Percentiles rank a stretch among this genome's conserved stretches.
These are phyloP conservation scores for Scartelaos histophorus DNA, from an alignment of 2,113 vertebrate genomes.

Conservation along the genomic window DNA sequence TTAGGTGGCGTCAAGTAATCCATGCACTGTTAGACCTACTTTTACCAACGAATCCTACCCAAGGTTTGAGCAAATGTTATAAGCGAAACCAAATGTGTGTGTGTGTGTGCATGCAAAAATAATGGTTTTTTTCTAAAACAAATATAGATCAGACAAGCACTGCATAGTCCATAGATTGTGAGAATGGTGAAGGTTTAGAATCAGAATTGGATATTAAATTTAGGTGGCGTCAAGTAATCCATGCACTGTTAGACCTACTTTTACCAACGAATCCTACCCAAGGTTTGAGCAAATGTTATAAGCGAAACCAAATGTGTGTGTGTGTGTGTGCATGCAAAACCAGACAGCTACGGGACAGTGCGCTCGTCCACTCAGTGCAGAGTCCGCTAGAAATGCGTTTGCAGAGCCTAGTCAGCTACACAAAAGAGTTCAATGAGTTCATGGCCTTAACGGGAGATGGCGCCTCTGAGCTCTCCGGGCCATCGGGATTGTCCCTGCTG, in stretches of 20 bases:
- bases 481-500: conserved; percentile 88
- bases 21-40: conserved; percentile 79
- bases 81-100: conserved; percentile 12
- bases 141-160: conserved; percentile 73
- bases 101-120: conserved; percentile 34
- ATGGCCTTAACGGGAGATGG: conserved; percentile 93
- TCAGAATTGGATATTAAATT: conserved; percentile 71
- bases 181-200: conserved; percentile 69
- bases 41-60: conserved; percentile 13
- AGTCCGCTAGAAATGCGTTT: conserved; percentile 11
- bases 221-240: conserved; percentile 49
- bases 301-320: conserved; percentile 12
- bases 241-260: conserved; percentile 77
- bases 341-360: conserved; percentile 21
- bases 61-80: conserved; percentile 19
- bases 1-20: conserved; percentile 42
- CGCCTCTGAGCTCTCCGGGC: conserved; percentile 93
- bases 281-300: conserved; percentile 19
- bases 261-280: conserved; percentile 12
- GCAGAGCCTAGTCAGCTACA: conserved; percentile 73
- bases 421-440: conserved; percentile 91
- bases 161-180: conserved; percentile 77
- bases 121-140: no score
- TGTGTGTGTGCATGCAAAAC: conserved; percentile 35
- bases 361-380: conserved; percentile 41